Evolutionary conservation across 2,888 invertebrate genomes (phyloP).

Genomic region (Venusia cambrica): DNA sequence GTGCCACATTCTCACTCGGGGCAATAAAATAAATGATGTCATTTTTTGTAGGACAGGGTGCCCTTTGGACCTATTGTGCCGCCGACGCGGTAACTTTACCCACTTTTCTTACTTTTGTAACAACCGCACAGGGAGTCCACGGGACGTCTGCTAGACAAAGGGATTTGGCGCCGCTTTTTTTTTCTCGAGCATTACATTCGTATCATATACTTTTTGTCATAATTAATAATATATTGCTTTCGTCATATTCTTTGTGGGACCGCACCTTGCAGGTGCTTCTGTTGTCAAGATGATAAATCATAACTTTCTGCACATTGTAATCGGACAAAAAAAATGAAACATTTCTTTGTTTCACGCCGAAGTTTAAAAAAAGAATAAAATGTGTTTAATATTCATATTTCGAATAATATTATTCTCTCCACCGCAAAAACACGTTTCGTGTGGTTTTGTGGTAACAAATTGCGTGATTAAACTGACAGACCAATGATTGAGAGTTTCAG

Average conservation of each 20-base stretch:
- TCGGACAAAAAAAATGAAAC: neutral
- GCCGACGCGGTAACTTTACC: conserved; percentile 58
- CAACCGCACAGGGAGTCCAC: conserved; percentile 51
- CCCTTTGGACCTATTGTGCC: conserved; percentile 62
- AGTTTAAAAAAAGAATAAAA: conserved; percentile 45
- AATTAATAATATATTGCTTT: conserved; percentile 79
- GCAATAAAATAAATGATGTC: conserved; percentile 81
- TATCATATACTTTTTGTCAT: conserved; percentile 69
- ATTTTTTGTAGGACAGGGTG: conserved; percentile 75
- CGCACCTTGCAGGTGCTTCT: conserved; percentile 77
- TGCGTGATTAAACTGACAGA: no score
- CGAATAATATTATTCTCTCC: no score
- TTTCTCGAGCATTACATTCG: conserved; percentile 47
- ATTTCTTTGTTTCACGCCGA: conserved; percentile 5
- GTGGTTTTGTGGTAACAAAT: no score
- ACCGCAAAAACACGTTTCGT: no score
- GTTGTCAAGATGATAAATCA: conserved; percentile 60
- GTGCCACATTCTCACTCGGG: conserved; percentile 74
- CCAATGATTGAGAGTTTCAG: no score
- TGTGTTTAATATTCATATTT: no score
- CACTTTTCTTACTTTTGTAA: conserved; percentile 38
- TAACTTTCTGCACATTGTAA: conserved; percentile 28
- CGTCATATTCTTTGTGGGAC: conserved; percentile 57
- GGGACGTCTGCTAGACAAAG: conserved; percentile 73
- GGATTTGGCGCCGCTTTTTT: conserved; percentile 74